Percentiles rank a stretch among this genome's conserved stretches.
phyloP scores from a whole-genome alignment of 2,113 vertebrate genomes.

The Ceyx margarethae region DNA sequence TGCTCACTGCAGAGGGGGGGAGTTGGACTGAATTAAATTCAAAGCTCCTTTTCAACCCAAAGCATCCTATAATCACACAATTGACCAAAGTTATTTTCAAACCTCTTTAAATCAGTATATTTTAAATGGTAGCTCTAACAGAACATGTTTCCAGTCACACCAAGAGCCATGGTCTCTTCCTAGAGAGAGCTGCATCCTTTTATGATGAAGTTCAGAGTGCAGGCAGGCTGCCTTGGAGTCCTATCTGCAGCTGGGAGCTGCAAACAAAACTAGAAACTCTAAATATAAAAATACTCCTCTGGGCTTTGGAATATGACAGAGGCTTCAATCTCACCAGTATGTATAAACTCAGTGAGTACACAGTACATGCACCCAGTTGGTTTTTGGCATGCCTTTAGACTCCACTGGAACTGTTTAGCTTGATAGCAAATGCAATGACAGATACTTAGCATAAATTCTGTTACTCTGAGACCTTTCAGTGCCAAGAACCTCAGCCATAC shows the following conservation, averaged over 20 bases:
- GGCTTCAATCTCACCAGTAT: slow-evolving; percentile 25
- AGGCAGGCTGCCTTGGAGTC: neutral
- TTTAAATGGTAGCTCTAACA: neutral
- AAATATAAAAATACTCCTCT: slow-evolving; percentile 14
- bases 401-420: slow-evolving; percentile 27
- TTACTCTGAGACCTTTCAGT: neutral
- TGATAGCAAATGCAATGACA: slow-evolving; percentile 8
- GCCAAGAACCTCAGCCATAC: slow-evolving; percentile 17
- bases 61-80: neutral
- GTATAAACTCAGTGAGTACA: slow-evolving; percentile 23
- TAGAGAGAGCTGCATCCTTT: neutral
- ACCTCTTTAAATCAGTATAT: neutral
- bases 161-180: neutral
- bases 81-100: neutral
- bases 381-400: slow-evolving; percentile 17
- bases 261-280: slow-evolving; percentile 18
- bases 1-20: neutral
- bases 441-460: slow-evolving; percentile 12
- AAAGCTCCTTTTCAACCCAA: neutral
- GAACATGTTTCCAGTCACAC: neutral
- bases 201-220: neutral
- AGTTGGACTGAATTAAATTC: neutral
- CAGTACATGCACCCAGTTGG: neutral
- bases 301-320: slow-evolving; percentile 14
- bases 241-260: neutral